Conservation (phyloP, 2,888 invertebrate species). For the Tachina grossa region DNA sequence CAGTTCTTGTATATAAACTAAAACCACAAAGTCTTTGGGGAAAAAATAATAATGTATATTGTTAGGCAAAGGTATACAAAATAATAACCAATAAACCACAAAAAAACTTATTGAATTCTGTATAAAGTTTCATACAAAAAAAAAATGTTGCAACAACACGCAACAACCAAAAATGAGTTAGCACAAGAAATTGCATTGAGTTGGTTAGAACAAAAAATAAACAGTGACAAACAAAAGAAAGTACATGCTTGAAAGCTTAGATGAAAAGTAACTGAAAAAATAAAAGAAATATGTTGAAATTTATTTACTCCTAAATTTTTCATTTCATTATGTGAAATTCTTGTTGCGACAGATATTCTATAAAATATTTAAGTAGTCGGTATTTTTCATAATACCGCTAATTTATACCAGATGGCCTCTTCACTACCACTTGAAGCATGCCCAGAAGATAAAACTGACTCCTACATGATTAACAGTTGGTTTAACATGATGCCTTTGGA, state of each 20-base stretch:
- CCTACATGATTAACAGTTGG: too few species aligned
- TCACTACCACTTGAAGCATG: background rate
- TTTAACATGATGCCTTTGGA: too few species aligned
- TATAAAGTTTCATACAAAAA: slow-evolving; percentile 31
- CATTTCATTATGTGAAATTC: too few species aligned
- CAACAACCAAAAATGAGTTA: slow-evolving; percentile 17
- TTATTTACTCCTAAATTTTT: background rate
- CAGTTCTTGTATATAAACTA: slow-evolving; percentile 9
- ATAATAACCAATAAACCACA: slow-evolving; percentile 59
- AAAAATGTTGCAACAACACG: background rate
- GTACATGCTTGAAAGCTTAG: background rate
- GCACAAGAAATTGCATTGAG: background rate
- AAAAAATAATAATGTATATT: slow-evolving; percentile 1
- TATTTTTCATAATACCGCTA: background rate
- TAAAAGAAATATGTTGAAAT: background rate
- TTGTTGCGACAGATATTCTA: background rate
- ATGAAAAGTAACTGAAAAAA: background rate
- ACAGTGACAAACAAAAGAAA: background rate
- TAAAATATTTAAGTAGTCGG: background rate
- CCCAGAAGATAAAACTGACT: too few species aligned
- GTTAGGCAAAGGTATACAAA: slow-evolving; percentile 30
- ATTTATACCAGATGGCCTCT: background rate
- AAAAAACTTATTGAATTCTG: slow-evolving; percentile 35
- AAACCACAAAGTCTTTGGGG: slow-evolving; percentile 59
- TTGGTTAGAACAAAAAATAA: background rate